These are phyloP conservation scores for Pangasianodon gigas DNA, from an alignment of 2,113 vertebrate species.

Conservation along the genomic window DNA sequence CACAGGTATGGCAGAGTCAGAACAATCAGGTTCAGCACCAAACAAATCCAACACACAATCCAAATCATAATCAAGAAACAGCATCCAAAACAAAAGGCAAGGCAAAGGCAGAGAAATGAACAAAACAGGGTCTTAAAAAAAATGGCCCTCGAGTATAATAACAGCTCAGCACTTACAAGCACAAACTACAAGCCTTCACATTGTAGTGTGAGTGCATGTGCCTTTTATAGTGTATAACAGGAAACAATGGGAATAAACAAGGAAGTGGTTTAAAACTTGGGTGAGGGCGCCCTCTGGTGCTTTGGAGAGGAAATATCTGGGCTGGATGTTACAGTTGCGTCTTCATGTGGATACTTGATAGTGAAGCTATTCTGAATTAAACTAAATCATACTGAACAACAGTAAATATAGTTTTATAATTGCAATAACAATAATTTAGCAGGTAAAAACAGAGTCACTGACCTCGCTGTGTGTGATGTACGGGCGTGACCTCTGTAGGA, in stretches of 20 bases:
- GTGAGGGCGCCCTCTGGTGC: not conserved
- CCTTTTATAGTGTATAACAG: not conserved
- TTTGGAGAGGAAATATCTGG: not conserved
- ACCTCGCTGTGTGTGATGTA: constrained; percentile 27
- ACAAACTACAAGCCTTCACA: not conserved
- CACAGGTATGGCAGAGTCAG: not conserved
- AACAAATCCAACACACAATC: not conserved
- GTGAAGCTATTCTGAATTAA: not conserved
- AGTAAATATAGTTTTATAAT: not conserved
- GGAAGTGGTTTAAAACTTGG: not conserved
- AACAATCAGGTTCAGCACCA: not conserved
- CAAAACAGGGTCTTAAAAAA: not conserved
- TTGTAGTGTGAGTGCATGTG: not conserved
- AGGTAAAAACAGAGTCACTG: not conserved
- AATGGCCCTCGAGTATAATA: not conserved
- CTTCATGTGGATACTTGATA: not conserved
- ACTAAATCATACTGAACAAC: not conserved
- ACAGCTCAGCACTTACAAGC: not conserved
- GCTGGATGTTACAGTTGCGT: not conserved
- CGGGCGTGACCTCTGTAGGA: not conserved
- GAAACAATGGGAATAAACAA: not conserved
- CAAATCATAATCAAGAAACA: not conserved
- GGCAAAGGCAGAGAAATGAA: not conserved
- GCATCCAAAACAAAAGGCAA: not conserved
- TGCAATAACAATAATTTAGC: not conserved